Evolutionary conservation across 2,888 invertebrate species (phyloP).

Genomic region (Drosophila ezoana): DNA sequence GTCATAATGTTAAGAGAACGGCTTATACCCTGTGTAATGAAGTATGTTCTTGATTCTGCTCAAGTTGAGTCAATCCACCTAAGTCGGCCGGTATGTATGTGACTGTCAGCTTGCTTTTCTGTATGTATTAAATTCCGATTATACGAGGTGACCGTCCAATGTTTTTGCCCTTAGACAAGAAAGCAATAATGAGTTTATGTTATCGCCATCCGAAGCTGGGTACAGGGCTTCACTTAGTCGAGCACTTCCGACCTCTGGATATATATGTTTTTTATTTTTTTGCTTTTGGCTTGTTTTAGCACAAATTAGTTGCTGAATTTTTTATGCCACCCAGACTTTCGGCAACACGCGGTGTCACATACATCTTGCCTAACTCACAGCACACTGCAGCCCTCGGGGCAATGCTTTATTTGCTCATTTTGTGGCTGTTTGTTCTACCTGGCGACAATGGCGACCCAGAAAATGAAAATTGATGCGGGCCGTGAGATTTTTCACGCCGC

Average conservation of each 20-base stretch:
- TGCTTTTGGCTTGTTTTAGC: slow-evolving; percentile 32
- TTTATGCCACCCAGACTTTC: slow-evolving; percentile 49
- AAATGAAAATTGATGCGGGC: slow-evolving; percentile 70
- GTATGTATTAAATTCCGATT: too few species aligned
- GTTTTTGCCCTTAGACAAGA: neutral
- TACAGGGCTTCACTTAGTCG: neutral
- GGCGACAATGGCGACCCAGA: slow-evolving; percentile 36
- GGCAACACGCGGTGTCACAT: slow-evolving; percentile 10
- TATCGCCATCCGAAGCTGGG: neutral
- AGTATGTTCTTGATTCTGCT: too few species aligned
- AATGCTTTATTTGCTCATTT: slow-evolving; percentile 47
- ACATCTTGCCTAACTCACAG: slow-evolving; percentile 41
- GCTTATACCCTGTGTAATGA: slow-evolving; percentile 1
- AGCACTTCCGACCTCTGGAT: neutral
- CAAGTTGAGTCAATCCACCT: too few species aligned
- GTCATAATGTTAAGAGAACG: slow-evolving; percentile 60
- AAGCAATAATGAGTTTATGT: neutral
- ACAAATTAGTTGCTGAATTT: slow-evolving; percentile 75
- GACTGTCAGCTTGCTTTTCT: too few species aligned
- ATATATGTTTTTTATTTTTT: neutral
- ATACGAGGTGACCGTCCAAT: too few species aligned
- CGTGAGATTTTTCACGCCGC: slow-evolving; percentile 72
- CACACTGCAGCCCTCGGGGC: neutral
- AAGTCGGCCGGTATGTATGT: too few species aligned
- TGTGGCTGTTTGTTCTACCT: slow-evolving; percentile 39